Base-by-base conservation (phyloP, 2,888 invertebrate species). In the Diogma glabrata region DNA sequence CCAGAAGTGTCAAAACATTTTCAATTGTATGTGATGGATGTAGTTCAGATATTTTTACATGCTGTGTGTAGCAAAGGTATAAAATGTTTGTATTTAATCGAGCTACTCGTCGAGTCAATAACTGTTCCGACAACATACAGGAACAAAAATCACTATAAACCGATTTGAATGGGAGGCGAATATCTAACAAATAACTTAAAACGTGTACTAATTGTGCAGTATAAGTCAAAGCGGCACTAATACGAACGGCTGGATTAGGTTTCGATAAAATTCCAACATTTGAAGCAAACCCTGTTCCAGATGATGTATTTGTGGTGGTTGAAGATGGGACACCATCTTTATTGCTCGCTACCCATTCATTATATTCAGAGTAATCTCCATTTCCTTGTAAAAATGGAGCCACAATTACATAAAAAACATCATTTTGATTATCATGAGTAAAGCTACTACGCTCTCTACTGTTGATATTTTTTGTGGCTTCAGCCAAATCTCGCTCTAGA, bases 351-450 rank as follows among this genome's bases (percentile, higher is more conserved):
- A 91, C 78, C 84, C 86, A 90, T 56, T 82, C 73, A 65, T 74
- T 81, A 70, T 80, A 91, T 57, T 78, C 82, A 8, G 84, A 79
- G 64, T 87, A 89, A 69, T 92, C 89, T 1, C 89, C 90, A 57
- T 87, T 86, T 4, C 83, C 82, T 53, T 88, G 87, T 57, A 90
- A 67, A 60, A 84, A 83, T 0, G 93, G 88, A n/a, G 85, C 84
- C 30, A 88, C 86, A 55, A 94, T 85, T 45, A 78, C 75, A 67
- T 84, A 83, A 59, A 83, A 81, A 56, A 79, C 70, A 66, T 87
- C 84, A 54, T 62, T 63, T 67, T 24, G 78, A 26, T 24, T 46
- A 26, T 22, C 24, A 23, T 24, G 24, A 2, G 24, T 46, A 26
- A 46, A 46, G 16, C 92, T 87, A 17, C 92, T 87, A 59, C 79